Evolutionary conservation across 2,888 invertebrate species (phyloP).

Genomic region (Hecatera dysodea): DNA sequence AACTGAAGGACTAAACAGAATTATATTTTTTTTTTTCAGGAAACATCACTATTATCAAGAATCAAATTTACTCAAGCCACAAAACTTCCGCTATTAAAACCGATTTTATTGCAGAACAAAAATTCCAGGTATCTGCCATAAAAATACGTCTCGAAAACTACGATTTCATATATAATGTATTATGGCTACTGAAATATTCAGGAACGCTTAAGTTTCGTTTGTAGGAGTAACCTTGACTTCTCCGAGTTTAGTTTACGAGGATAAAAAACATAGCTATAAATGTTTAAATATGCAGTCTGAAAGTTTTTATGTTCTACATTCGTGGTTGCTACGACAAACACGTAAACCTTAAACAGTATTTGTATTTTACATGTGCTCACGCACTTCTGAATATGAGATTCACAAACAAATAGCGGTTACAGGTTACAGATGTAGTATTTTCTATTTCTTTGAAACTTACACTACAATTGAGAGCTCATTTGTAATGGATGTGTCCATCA

Average conservation of each 20-base stretch:
- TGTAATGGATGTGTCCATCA: no score
- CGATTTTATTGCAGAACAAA: no score
- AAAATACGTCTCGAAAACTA: conserved; percentile 17
- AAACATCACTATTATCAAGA: no score
- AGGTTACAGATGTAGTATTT: no score
- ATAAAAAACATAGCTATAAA: conserved; percentile 41
- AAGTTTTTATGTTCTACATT: conserved; percentile 34
- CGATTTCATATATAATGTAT: conserved; percentile 7
- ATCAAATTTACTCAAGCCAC: not conserved
- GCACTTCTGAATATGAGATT: not conserved
- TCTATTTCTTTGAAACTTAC: conserved; percentile 10
- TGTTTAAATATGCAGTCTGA: conserved; percentile 31
- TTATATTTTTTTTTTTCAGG: no score
- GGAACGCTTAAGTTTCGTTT: conserved; percentile 26
- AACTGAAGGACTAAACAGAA: no score
- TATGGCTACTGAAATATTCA: conserved; percentile 26
- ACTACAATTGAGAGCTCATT: not conserved
- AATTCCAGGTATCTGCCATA: not conserved
- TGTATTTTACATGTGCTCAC: conserved; percentile 21
- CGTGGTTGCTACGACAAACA: conserved; percentile 20
- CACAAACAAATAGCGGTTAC: not conserved
- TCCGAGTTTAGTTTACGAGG: conserved; percentile 23
- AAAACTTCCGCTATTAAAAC: conserved; percentile 11
- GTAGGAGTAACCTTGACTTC: conserved; percentile 39
- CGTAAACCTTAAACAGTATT: conserved; percentile 36